A percentile compares a stretch with the other conserved stretches of the same genome.
These are phyloP conservation scores for Benitochromis conjunctus DNA, from an alignment of 2,113 vertebrate species.

Conservation along the genomic window DNA sequence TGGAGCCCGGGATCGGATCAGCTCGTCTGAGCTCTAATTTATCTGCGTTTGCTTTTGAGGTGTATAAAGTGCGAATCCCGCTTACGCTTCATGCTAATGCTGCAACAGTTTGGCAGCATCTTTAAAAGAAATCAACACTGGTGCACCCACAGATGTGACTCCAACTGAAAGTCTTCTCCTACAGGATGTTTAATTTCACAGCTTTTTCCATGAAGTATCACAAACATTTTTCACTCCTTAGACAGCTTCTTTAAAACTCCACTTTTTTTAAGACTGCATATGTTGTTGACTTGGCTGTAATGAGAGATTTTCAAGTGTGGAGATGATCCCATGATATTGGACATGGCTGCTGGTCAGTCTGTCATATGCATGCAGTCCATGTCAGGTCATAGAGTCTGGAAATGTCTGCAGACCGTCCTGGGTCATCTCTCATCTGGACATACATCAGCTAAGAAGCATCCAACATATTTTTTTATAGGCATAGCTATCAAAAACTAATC, in stretches of 20 bases:
- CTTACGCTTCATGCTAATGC: background rate
- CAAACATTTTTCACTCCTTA: background rate
- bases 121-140: background rate
- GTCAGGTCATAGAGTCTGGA: too few species aligned
- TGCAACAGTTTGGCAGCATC: background rate
- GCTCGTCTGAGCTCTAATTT: background rate
- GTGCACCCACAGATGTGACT: background rate
- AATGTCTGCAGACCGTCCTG: background rate
- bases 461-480: background rate
- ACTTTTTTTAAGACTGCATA: background rate
- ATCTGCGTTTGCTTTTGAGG: background rate
- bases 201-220: background rate
- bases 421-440: background rate
- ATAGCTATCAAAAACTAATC: background rate
- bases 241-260: fast-evolving
- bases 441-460: background rate
- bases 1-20: background rate
- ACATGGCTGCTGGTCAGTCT: background rate
- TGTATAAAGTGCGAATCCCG: fast-evolving
- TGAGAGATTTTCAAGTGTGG: background rate
- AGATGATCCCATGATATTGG: background rate
- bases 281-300: background rate
- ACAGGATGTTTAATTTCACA: background rate
- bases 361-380: background rate
- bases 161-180: background rate